These are phyloP conservation scores for Macrophya annulata DNA, from an alignment of 2,888 invertebrate genomes.

Conservation along the genomic window DNA sequence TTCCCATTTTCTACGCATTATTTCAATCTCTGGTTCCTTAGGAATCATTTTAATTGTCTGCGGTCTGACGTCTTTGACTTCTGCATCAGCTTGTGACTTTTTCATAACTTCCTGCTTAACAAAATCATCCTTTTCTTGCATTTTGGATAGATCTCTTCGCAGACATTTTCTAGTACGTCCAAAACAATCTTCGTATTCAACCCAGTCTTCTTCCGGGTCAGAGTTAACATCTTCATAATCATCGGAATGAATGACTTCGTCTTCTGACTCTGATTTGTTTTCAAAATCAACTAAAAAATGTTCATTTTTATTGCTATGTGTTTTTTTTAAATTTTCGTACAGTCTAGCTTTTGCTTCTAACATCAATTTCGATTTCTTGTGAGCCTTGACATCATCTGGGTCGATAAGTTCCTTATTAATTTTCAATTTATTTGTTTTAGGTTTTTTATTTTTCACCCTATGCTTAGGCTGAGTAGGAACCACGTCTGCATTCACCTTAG, in stretches of 20 bases:
- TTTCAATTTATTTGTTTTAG: slow-evolving; percentile 71
- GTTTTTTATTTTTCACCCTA: slow-evolving; percentile 65
- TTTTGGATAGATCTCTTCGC: slow-evolving; percentile 87
- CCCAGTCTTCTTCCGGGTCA: slow-evolving; percentile 83
- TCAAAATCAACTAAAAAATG: slow-evolving; percentile 75
- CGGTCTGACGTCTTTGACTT: slow-evolving; percentile 71
- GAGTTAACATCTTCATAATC: slow-evolving; percentile 65
- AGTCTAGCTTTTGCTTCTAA: slow-evolving; percentile 75
- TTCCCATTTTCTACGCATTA: slow-evolving; percentile 93
- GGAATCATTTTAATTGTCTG: slow-evolving; percentile 39
- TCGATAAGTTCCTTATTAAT: slow-evolving; percentile 68
- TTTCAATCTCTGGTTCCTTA: slow-evolving; percentile 80
- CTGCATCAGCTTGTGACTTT: slow-evolving; percentile 60
- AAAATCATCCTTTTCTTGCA: slow-evolving; percentile 84
- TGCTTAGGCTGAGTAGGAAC: slow-evolving; percentile 77
- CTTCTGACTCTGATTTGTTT: slow-evolving; percentile 71
- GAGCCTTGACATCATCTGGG: slow-evolving; percentile 69
- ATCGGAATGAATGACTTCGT: slow-evolving; percentile 65
- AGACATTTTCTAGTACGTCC: slow-evolving; percentile 93
- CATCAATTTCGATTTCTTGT: slow-evolving; percentile 78
- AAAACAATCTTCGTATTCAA: slow-evolving; percentile 93
- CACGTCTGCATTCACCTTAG: slow-evolving; percentile 83
- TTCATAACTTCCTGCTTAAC: slow-evolving; percentile 70
- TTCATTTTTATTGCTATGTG: slow-evolving; percentile 67
- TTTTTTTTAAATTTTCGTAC: slow-evolving; percentile 73